A percentile compares a stretch with the other conserved stretches of the same genome.
Conservation (phyloP, 1,140 invertebrate species). For the Ostrea edulis region DNA sequence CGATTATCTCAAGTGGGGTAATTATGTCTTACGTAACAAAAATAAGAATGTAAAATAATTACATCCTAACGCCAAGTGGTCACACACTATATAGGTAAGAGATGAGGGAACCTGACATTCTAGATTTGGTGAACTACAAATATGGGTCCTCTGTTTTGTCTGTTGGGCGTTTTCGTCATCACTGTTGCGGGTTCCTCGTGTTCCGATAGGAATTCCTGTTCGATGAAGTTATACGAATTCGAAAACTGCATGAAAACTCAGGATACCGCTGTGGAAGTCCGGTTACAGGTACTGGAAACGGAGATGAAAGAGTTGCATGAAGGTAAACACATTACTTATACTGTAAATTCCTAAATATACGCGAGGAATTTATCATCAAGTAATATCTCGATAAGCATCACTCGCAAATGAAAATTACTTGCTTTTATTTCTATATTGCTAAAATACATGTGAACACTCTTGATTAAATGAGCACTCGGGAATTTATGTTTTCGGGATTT, state of each 20-base stretch:
- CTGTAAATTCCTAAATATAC: no score
- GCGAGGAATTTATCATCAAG: no score
- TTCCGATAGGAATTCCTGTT: background rate
- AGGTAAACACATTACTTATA: background rate
- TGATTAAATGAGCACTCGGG: no score
- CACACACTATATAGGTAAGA: background rate
- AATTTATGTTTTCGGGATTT: no score
- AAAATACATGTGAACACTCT: no score
- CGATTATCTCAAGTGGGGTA: no score
- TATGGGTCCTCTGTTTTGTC: background rate
- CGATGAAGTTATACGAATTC: background rate
- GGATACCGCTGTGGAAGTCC: background rate
- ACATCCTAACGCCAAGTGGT: no score
- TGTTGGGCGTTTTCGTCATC: background rate
- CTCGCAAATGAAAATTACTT: no score
- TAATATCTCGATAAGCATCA: no score
- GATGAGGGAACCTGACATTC: background rate
- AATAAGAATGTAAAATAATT: no score
- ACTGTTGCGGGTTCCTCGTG: background rate
- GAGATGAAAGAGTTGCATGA: background rate
- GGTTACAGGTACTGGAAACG: background rate
- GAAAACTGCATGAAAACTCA: background rate
- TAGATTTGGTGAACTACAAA: background rate
- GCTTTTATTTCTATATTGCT: no score
- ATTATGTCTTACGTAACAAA: no score